Base-by-base conservation (phyloP, 2,888 invertebrate genomes). In the Drosophila meridiana region DNA sequence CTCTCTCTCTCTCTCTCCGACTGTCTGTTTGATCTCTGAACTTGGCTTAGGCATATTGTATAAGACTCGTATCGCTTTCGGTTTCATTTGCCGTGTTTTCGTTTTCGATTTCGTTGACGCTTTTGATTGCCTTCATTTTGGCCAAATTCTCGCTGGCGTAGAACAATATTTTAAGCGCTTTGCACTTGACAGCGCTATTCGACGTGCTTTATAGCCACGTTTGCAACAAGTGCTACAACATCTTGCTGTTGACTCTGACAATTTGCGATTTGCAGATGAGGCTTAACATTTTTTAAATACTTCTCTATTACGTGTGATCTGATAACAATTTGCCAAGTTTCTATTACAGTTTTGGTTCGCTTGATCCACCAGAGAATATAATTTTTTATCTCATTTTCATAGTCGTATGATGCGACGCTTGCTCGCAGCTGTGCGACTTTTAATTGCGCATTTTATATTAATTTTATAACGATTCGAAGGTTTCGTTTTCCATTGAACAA, bases 51-150 rank as follows among this genome's bases (percentile, higher is more conserved):
- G 45, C 70, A 64, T 47, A 65, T 65, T 58, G 53, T 55, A 64
- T n/a, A 57, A 60, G 60, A 53, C 50, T 58, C n/a, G 55, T 40
- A 38, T 69, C 28, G 69, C 64, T 78, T 69, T 79, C 62, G 57
- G 70, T 66, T 66, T 79, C 58, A 36, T 48, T 64, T 76, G 80
- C 47, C 61, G 64, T 66, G 32, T 20, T 52, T 65, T 65, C 32
- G 8, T 38, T 76, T 74, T 73, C 42, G n/a, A 38, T 66, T 59
- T 74, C 55, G 45, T 45, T 58, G 43, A 55, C 43, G 42, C 13
- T 64, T 83, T 82, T 82, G 82, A 86, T 84, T 86, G 73, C 75
- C 75, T 82, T 81, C 68, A 77, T 81, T 82, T 84, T 83, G 63
- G 69, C 36, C 69, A 63, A 69, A 40, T 70, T 81, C 73, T 80